A percentile compares a stretch with the other conserved stretches of the same genome.
Evolutionary conservation across 2,113 vertebrate genomes (phyloP).

Genomic region (Psettodes erumei): DNA sequence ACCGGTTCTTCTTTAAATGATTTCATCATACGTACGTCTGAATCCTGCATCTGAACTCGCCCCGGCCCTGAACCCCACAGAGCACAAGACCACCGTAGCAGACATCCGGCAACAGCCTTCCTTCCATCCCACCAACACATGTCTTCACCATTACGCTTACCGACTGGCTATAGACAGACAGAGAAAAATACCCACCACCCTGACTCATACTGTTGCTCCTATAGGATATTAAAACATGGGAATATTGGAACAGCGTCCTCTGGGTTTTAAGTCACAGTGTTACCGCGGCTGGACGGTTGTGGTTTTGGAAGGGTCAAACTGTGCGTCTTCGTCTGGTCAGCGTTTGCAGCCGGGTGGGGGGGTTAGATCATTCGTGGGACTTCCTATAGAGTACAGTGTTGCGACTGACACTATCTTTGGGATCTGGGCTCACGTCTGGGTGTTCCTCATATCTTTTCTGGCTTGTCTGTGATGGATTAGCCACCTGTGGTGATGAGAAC

Average conservation of each 20-base stretch:
- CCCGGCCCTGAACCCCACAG: constrained; percentile 31
- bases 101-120: constrained; percentile 46
- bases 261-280: not conserved
- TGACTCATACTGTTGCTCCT: constrained; percentile 27
- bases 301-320: constrained; percentile 20
- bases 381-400: constrained; percentile 60
- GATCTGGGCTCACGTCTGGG: constrained; percentile 59
- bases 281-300: constrained; percentile 17
- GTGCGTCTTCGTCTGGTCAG: constrained; percentile 18
- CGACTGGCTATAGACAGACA: constrained; percentile 21
- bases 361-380: constrained; percentile 43
- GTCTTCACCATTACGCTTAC: constrained; percentile 59
- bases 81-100: constrained; percentile 46
- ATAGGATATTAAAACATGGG: constrained; percentile 36
- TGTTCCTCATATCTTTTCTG: constrained; percentile 50
- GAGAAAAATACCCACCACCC: constrained; percentile 33
- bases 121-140: constrained; percentile 40
- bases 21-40: constrained; percentile 13
- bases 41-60: constrained; percentile 26
- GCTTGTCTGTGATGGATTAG: constrained; percentile 70
- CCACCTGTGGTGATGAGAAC: constrained; percentile 69
- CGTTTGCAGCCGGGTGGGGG: constrained; percentile 51
- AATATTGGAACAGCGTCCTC: constrained; percentile 10
- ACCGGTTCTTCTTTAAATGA: constrained; percentile 23
- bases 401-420: constrained; percentile 63